Percentiles rank a stretch among this genome's conserved stretches.
phyloP scores from a whole-genome alignment of 1,140 invertebrate genomes.

The Parapsyche elsis region DNA sequence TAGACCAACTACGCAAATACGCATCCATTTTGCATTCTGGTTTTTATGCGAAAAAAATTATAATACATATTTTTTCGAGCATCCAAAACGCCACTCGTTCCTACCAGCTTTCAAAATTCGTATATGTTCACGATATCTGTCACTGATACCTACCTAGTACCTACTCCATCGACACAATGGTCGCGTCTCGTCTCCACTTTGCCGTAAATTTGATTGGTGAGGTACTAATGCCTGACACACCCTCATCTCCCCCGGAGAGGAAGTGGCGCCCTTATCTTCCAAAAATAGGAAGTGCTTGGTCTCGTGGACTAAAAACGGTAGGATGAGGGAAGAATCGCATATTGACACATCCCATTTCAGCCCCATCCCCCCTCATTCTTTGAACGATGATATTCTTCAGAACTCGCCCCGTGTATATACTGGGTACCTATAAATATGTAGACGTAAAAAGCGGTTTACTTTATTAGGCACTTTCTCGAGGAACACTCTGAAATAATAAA shows the following conservation, averaged over 20 bases:
- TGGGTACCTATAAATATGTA: too few species aligned
- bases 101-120: too few species aligned
- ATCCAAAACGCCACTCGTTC: too few species aligned
- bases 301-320: neutral
- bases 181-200: constrained; percentile 10
- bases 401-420: too few species aligned
- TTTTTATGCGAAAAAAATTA: too few species aligned
- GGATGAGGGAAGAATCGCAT: neutral
- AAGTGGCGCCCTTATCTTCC: constrained; percentile 6
- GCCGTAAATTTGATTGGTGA: constrained; percentile 35
- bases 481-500: constrained; percentile 18
- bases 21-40: too few species aligned
- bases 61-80: too few species aligned
- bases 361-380: neutral
- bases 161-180: neutral
- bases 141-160: too few species aligned
- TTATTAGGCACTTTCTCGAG: neutral
- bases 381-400: neutral
- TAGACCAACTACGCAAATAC: too few species aligned
- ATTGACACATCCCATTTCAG: constrained; percentile 18
- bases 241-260: neutral
- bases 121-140: too few species aligned
- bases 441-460: neutral
- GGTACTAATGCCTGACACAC: constrained; percentile 14
- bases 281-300: constrained; percentile 27